Percentiles rank a stretch among this genome's conserved stretches.
These are phyloP conservation scores for Oncorhynchus kisutch DNA, from an alignment of 2,113 vertebrate genomes.

Conservation along the genomic window DNA sequence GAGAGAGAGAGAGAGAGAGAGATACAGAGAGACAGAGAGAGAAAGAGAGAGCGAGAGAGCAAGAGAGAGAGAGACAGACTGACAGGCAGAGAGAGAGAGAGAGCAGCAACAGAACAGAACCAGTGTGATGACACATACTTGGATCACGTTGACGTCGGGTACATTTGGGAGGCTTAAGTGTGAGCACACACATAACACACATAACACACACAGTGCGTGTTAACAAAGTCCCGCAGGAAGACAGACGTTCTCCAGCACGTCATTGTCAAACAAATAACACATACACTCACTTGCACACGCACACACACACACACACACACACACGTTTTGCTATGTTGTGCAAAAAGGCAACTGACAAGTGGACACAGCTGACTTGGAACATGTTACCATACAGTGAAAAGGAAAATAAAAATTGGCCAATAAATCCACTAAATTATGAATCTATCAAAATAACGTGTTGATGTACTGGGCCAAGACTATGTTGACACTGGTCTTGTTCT, in stretches of 20 bases:
- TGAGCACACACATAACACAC: conserved; percentile 7
- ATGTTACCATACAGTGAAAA: too few species aligned
- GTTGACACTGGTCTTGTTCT: too few species aligned
- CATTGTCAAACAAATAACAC: conserved; percentile 31
- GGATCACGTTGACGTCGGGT: conserved; percentile 50
- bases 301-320: neutral
- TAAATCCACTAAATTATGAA: too few species aligned
- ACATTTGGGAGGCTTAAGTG: conserved; percentile 69
- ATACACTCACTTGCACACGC: neutral
- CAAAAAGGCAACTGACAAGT: neutral
- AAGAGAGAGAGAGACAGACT: conserved; percentile 43
- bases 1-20: conserved; percentile 10
- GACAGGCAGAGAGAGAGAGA: conserved; percentile 42
- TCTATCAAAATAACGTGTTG: too few species aligned
- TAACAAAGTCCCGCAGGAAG: conserved; percentile 53
- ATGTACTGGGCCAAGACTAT: too few species aligned
- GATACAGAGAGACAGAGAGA: conserved; percentile 27
- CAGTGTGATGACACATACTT: conserved; percentile 72
- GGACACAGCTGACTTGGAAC: neutral
- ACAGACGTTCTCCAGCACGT: conserved; percentile 58
- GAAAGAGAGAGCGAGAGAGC: conserved; percentile 41
- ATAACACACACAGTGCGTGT: conserved; percentile 29
- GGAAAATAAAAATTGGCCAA: too few species aligned
- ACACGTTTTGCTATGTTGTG: neutral
- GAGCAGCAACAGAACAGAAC: conserved; percentile 43